phyloP scores from a whole-genome alignment of 2,113 vertebrate species.

The Poeciliopsis prolifica region DNA sequence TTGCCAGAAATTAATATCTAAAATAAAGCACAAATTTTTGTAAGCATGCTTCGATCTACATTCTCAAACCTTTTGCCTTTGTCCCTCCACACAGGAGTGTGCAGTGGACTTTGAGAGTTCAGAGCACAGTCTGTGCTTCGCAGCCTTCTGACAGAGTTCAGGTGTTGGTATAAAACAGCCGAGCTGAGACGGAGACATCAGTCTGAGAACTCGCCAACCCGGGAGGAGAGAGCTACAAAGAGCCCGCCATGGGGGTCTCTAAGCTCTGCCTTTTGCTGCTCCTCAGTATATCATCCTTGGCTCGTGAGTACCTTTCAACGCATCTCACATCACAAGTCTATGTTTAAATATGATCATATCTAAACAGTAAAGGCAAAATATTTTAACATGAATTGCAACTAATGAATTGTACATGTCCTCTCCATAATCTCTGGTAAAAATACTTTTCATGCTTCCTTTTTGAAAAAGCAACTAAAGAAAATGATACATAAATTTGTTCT shows the following conservation, averaged over 20 bases:
- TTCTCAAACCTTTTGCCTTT: conserved; percentile 74
- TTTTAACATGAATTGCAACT: background rate
- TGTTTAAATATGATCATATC: background rate
- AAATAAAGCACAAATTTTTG: conserved; percentile 14
- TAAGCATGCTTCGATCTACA: conserved; percentile 15
- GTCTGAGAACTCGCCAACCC: conserved; percentile 70
- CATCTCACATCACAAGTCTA: background rate
- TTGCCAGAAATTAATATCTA: background rate
- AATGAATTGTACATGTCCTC: background rate
- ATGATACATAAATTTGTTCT: too few species aligned
- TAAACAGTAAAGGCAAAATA: background rate
- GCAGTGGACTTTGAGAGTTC: conserved; percentile 77
- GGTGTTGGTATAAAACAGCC: conserved; percentile 71
- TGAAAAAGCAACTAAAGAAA: background rate
- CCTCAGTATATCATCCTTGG: conserved; percentile 63
- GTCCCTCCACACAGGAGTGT: conserved; percentile 72
- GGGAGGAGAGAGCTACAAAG: conserved; percentile 66
- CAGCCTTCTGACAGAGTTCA: conserved; percentile 30
- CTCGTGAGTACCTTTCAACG: conserved; percentile 67
- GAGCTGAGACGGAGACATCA: conserved; percentile 34
- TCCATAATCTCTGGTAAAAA: background rate
- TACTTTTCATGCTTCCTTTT: background rate
- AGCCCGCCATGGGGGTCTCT: conserved; percentile 79
- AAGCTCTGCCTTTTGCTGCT: conserved; percentile 80
- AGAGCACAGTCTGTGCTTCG: conserved; percentile 42